Evolutionary conservation across 92 coral and sea anemone genomes (phyloP).

Genomic region (Scolanthus callimorphus): DNA sequence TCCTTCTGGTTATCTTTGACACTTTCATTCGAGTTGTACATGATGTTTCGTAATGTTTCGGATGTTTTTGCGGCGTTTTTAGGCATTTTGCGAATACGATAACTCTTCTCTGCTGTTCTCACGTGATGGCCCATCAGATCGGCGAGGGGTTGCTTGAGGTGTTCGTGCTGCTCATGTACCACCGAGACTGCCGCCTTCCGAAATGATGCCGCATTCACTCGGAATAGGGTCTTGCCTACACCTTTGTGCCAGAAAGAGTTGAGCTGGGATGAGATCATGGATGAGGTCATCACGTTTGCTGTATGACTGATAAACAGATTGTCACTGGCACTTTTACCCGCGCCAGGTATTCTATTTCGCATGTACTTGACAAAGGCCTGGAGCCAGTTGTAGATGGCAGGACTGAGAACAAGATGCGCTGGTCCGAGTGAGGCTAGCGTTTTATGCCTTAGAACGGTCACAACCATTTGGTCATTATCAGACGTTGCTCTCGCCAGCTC

Average conservation of each 20-base stretch:
- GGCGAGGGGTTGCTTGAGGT: conserved; percentile 36
- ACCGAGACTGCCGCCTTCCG: conserved; percentile 53
- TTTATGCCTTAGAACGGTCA: conserved; percentile 32
- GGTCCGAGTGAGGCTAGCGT: conserved; percentile 18
- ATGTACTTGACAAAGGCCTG: conserved; percentile 16
- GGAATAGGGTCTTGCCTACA: conserved; percentile 11
- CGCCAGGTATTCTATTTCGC: conserved; percentile 26
- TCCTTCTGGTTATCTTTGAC: background rate
- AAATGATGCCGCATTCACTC: conserved; percentile 26
- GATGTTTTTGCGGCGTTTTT: conserved; percentile 49
- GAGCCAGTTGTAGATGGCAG: conserved; percentile 21
- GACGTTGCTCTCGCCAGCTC: conserved; percentile 30
- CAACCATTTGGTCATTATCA: conserved; percentile 33
- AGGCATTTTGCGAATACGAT: conserved; percentile 31
- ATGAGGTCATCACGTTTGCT: conserved; percentile 39
- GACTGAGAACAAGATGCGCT: conserved; percentile 19
- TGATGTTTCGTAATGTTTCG: conserved; percentile 20
- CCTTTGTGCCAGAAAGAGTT: conserved; percentile 54
- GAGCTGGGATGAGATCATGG: conserved; percentile 37
- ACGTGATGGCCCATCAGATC: conserved; percentile 37
- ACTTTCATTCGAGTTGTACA: conserved; percentile 5
- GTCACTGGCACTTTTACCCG: conserved; percentile 12
- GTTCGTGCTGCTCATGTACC: conserved; percentile 26
- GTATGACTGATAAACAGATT: conserved; percentile 29
- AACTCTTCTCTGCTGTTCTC: conserved; percentile 38